Evolutionary conservation across 1,140 invertebrate species (phyloP).

Genomic region (Venturia canescens): DNA sequence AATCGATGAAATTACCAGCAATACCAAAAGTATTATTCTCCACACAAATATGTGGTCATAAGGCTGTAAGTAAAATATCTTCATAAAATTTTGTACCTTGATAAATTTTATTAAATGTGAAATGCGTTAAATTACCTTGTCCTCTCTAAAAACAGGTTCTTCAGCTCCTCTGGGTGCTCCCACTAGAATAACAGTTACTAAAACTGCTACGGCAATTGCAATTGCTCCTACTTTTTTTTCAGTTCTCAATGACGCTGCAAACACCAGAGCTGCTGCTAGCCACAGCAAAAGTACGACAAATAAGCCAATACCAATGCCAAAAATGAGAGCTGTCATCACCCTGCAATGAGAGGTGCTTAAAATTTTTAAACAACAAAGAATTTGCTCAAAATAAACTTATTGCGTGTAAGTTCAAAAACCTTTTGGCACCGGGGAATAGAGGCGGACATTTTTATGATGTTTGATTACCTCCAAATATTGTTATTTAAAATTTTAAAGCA

Average conservation of each 20-base stretch:
- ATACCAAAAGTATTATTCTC: conserved; percentile 74
- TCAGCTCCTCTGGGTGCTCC: conserved; percentile 76
- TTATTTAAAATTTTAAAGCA: neutral
- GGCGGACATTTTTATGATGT: no score
- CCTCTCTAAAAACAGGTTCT: conserved; percentile 59
- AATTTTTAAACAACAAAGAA: no score
- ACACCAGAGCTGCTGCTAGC: conserved; percentile 77
- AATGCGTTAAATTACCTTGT: conserved; percentile 63
- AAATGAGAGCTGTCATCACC: conserved; percentile 76
- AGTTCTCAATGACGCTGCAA: conserved; percentile 77
- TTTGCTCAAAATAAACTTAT: no score
- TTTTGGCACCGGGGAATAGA: no score
- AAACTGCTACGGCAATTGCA: conserved; percentile 72
- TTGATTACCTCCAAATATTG: no score
- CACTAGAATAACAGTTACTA: conserved; percentile 77
- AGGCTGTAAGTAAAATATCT: conserved; percentile 75
- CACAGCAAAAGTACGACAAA: conserved; percentile 79
- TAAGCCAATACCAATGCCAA: conserved; percentile 78
- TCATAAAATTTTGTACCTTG: neutral
- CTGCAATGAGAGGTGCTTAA: conserved; percentile 48
- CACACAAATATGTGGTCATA: conserved; percentile 79
- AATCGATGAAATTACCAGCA: conserved; percentile 75
- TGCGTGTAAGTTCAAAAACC: no score
- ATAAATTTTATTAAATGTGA: neutral
- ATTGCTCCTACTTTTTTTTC: conserved; percentile 78